These are phyloP conservation scores for Lethenteron reissneri DNA, from an alignment of 2,113 vertebrate genomes.

Conservation along the genomic window DNA sequence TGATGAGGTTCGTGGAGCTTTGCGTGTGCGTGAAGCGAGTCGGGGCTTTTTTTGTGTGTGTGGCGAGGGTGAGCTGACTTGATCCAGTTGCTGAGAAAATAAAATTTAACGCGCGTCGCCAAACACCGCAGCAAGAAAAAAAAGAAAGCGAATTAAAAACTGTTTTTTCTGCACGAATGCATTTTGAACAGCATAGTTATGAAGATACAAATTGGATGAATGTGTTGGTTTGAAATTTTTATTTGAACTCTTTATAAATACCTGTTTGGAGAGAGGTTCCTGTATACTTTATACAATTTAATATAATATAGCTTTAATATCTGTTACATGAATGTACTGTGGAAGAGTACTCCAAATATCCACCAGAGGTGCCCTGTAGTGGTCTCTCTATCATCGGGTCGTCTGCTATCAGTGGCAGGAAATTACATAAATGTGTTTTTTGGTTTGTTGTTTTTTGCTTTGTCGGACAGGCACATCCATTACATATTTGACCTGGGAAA, in stretches of 20 bases:
- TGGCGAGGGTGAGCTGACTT: too few species aligned
- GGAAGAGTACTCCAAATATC: neutral
- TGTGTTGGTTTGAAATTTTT: too few species aligned
- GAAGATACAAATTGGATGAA: neutral
- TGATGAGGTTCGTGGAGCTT: too few species aligned
- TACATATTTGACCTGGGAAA: slow-evolving; percentile 91
- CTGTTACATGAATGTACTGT: neutral
- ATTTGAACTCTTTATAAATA: too few species aligned
- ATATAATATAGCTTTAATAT: too few species aligned
- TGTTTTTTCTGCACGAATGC: neutral
- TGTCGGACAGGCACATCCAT: slow-evolving; percentile 49
- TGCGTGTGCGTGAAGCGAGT: too few species aligned
- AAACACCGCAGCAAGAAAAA: too few species aligned
- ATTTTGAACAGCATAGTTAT: neutral
- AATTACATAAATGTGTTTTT: slow-evolving; percentile 11
- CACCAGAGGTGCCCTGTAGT: slow-evolving; percentile 11
- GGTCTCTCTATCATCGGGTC: slow-evolving; percentile 17
- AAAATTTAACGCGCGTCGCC: too few species aligned
- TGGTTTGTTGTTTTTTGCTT: slow-evolving; percentile 14
- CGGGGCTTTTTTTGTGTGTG: too few species aligned
- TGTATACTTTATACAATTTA: too few species aligned
- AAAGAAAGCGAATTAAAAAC: neutral
- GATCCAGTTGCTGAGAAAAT: too few species aligned
- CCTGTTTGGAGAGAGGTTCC: too few species aligned
- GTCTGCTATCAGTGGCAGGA: slow-evolving; percentile 14